A percentile compares a stretch with the other conserved stretches of the same genome.
Evolutionary conservation across 2,113 vertebrate genomes (phyloP).

Genomic region (Podiceps cristatus): DNA sequence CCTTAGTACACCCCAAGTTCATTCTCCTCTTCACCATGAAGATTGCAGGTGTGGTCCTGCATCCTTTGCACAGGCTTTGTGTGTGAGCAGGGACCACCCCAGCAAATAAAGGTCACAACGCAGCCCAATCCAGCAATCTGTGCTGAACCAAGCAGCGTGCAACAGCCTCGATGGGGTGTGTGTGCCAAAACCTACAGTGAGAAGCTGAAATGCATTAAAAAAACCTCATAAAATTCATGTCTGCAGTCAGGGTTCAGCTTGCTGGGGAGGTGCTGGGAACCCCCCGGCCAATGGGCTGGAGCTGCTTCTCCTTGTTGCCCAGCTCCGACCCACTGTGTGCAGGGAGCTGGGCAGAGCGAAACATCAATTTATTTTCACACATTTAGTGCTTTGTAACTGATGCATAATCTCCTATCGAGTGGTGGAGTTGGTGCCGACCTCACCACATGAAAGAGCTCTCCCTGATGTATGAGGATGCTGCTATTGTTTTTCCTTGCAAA

Average conservation of each 20-base stretch:
- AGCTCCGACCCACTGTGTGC: neutral
- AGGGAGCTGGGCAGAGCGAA: neutral
- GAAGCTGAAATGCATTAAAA: neutral
- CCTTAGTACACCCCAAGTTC: neutral
- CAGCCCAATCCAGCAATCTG: neutral
- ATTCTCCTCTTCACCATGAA: neutral
- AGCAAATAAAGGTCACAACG: neutral
- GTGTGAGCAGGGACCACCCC: neutral
- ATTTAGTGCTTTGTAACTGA: neutral
- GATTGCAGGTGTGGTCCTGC: neutral
- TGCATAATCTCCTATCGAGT: neutral
- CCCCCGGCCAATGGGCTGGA: neutral
- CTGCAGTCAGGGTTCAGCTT: neutral
- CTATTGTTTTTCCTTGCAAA: neutral
- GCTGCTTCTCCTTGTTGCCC: neutral
- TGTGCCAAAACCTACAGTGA: neutral
- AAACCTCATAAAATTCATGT: neutral
- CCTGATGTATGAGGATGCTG: neutral
- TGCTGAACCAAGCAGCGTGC: neutral
- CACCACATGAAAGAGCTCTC: neutral
- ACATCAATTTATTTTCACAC: accelerated
- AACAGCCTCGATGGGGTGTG: neutral
- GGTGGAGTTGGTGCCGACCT: neutral
- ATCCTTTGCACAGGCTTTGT: neutral
- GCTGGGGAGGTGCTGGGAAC: neutral